Evolutionary conservation across 2,797 vertebrate species (phyloP), one percentile per base, ranked within the genome.

Genomic region (Loriculus beryllinus): DNA sequence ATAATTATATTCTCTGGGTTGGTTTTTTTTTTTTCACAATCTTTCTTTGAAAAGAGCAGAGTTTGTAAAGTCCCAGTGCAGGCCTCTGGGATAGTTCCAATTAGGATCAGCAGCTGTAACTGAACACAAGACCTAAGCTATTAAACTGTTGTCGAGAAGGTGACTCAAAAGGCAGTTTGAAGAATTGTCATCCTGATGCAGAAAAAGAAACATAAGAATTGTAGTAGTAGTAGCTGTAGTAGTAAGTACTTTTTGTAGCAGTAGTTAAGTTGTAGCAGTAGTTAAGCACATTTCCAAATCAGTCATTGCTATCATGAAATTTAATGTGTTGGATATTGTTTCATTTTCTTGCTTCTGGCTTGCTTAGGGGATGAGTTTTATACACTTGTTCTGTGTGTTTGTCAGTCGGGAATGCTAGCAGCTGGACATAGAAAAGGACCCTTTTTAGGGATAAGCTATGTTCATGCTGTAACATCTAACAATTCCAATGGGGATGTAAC

Each of bases 91-190:
- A 14, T 51, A 12, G 5, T 64, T 26, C 9, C 72, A 72, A 31
- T 37, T 8, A 0, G 12, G 63, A 21, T 43, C 21, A 6, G 40
- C 2, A 1, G 22, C 75, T 59, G 28, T 35, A 68, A 35, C 31
- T 62, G 31, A 86, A 54, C 52, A 12, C 18, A 68, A 29, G 12
- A 26, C 20, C 29, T 76, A 28, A 68, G 23, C 13, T 56, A 2
- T 1, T 1, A 89, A 21, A 9, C 8, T 3, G 1, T 9, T 39
- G 39, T n/a, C 0, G 0, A 70, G 23, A 33, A 67, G 45, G 7
- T 51, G 31, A 18, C 20, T 67, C 43, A 45, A 63, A 63, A 80
- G 60, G 43, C 71, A 60, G 3, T 37, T 80, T 48, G 8, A 79
- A 65, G 39, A 49, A 47, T 40, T 65, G 39, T 67, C 76, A 4